Percentiles rank a stretch among this genome's conserved stretches.
phyloP scores from a whole-genome alignment of 2,888 invertebrate species.

The Hydroisotoma schaefferi region DNA sequence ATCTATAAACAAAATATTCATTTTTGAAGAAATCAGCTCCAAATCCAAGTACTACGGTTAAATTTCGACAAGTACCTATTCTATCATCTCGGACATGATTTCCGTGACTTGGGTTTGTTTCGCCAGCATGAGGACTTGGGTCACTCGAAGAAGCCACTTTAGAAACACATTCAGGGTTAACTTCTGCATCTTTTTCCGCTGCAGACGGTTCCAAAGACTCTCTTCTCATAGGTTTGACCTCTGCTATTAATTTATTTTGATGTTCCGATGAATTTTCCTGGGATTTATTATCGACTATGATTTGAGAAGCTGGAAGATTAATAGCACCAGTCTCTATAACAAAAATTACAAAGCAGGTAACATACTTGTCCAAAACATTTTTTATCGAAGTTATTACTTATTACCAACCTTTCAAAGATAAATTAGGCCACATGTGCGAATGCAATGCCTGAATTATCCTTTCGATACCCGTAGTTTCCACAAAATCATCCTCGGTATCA shows the following conservation, averaged over 20 bases:
- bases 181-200: not conserved
- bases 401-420: slow-evolving; percentile 64
- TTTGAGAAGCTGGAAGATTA: no score
- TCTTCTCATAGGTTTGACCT: slow-evolving; percentile 10
- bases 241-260: slow-evolving; percentile 3
- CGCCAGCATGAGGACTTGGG: not conserved
- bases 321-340: no score
- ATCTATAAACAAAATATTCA: slow-evolving; percentile 18
- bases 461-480: slow-evolving; percentile 63
- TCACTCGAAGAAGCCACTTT: no score
- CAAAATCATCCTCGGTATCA: slow-evolving; percentile 57
- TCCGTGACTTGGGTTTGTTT: not conserved
- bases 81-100: slow-evolving; percentile 16
- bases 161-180: not conserved
- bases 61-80: slow-evolving; percentile 15
- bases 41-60: not conserved
- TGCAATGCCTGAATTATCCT: slow-evolving; percentile 67
- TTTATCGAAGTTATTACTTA: no score
- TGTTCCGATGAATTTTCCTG: no score
- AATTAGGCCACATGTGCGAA: slow-evolving; percentile 69
- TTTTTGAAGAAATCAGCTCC: not conserved
- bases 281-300: no score
- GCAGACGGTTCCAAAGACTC: not conserved
- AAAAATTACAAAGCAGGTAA: no score
- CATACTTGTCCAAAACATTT: no score